A percentile compares a stretch with the other conserved stretches of the same genome.
Evolutionary conservation across 2,113 vertebrate species (phyloP).

Genomic region (Myotis yumanensis): DNA sequence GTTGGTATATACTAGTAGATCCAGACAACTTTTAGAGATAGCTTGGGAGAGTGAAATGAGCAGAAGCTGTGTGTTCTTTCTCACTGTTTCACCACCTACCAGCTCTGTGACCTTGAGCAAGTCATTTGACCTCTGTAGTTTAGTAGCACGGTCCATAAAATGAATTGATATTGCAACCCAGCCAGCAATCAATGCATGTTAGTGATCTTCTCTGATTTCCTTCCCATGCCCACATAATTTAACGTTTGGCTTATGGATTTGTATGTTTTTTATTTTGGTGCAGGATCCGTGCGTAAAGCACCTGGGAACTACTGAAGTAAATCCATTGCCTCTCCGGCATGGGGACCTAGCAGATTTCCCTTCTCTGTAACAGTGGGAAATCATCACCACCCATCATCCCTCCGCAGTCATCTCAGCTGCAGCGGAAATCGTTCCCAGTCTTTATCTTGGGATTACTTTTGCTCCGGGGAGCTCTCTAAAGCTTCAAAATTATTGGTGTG

Average conservation of each 20-base stretch:
- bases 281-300: neutral
- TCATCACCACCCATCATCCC: slow-evolving; percentile 1
- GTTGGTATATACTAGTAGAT: slow-evolving; percentile 54
- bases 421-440: slow-evolving; percentile 37
- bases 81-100: slow-evolving; percentile 6
- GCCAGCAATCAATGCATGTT: neutral
- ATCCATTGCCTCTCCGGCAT: neutral
- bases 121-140: slow-evolving; percentile 54
- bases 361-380: slow-evolving; percentile 19
- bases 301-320: neutral
- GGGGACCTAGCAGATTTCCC: neutral
- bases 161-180: neutral
- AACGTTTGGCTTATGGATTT: neutral
- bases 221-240: neutral
- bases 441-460: slow-evolving; percentile 67
- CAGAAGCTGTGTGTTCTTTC: slow-evolving; percentile 34
- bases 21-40: slow-evolving; percentile 51
- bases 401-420: slow-evolving; percentile 35
- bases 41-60: slow-evolving; percentile 47
- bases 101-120: slow-evolving; percentile 55
- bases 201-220: neutral
- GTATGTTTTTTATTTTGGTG: neutral
- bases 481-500: slow-evolving; percentile 56
- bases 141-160: neutral
- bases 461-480: slow-evolving; percentile 24